Percentiles rank a stretch among this genome's conserved stretches.
These are phyloP conservation scores for Lordiphosa clarofinis DNA, from an alignment of 1,140 invertebrate genomes.

Conservation along the genomic window DNA sequence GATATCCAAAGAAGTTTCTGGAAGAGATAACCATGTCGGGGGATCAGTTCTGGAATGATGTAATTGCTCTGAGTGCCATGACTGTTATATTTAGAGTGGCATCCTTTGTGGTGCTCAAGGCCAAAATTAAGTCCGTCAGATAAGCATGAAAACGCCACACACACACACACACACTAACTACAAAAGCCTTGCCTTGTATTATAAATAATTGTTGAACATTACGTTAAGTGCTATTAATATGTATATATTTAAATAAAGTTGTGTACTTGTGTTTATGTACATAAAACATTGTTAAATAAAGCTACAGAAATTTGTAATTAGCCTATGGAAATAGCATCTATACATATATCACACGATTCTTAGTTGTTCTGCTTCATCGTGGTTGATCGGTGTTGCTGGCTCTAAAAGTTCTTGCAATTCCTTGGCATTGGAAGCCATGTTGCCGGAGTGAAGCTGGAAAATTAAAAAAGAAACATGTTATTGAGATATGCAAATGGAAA, in stretches of 20 bases:
- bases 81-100: conserved; percentile 86
- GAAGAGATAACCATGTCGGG: conserved; percentile 89
- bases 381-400: not conserved
- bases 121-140: conserved; percentile 73
- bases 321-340: conserved; percentile 22
- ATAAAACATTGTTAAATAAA: conserved; percentile 58
- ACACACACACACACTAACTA: not conserved
- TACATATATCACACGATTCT: conserved; percentile 50
- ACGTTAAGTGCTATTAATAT: conserved; percentile 85
- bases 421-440: conserved; percentile 49
- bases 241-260: conserved; percentile 82
- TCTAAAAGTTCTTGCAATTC: conserved; percentile 38
- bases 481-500: no score
- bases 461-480: not conserved
- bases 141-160: conserved; percentile 16
- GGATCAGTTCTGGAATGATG: conserved; percentile 91
- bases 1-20: conserved; percentile 87
- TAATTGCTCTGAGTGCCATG: conserved; percentile 86
- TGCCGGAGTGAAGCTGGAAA: conserved; percentile 36
- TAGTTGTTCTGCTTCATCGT: conserved; percentile 25
- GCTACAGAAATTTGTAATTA: conserved; percentile 36
- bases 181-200: conserved; percentile 82
- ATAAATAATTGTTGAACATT: conserved; percentile 88
- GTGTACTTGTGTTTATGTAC: conserved; percentile 40
- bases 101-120: conserved; percentile 88